Conservation (phyloP, 2,888 invertebrate species). For the Lasius fuliginosus region DNA sequence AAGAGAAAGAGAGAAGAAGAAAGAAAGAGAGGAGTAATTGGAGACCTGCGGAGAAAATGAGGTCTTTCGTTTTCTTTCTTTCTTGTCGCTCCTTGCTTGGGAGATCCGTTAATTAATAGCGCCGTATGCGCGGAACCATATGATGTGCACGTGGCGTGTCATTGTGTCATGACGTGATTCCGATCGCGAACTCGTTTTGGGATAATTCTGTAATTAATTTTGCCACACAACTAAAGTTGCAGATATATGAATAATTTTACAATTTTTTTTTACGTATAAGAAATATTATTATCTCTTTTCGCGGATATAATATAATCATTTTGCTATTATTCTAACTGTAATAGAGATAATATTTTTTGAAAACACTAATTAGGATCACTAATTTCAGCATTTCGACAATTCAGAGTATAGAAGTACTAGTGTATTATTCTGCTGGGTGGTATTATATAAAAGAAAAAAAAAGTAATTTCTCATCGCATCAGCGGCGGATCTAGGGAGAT, state of each 20-base stretch:
- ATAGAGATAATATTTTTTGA: not conserved
- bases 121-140: constrained; percentile 20
- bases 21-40: constrained; percentile 13
- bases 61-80: constrained; percentile 16
- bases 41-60: constrained; percentile 29
- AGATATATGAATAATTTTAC: not conserved
- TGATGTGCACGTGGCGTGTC: constrained; percentile 20
- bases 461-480: constrained; percentile 12
- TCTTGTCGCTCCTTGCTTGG: constrained; percentile 35
- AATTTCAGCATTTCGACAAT: not conserved
- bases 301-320: not conserved
- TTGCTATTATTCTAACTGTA: not conserved
- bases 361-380: not conserved
- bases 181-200: constrained; percentile 8
- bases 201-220: constrained; percentile 27
- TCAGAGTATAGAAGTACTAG: not conserved
- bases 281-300: not conserved
- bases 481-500: constrained; percentile 37
- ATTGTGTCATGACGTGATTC: not conserved
- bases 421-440: constrained; percentile 3
- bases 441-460: not conserved
- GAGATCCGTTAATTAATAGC: constrained; percentile 52
- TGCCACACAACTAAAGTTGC: constrained; percentile 1
- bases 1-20: not conserved
- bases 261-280: not conserved